These are phyloP conservation scores for Dicyrtoma fusca DNA, from an alignment of 2,888 invertebrate genomes.

Conservation along the genomic window DNA sequence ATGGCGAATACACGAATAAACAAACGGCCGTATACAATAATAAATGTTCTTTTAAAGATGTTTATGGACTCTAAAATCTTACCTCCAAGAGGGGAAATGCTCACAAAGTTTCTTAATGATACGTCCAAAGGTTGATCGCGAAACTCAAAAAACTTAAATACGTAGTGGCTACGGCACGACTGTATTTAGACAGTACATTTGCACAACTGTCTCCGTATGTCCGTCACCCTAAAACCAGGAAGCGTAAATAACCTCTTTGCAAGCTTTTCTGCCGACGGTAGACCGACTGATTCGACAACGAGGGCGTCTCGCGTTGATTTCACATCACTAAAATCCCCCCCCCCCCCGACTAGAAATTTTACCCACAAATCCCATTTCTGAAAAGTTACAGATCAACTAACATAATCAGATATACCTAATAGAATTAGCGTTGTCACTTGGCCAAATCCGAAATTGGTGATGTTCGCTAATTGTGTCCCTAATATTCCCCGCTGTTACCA, in stretches of 20 bases:
- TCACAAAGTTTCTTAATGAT: constrained; percentile 90
- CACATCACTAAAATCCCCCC: constrained; percentile 55
- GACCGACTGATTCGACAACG: constrained; percentile 77
- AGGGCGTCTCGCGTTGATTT: constrained; percentile 54
- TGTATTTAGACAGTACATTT: constrained; percentile 99
- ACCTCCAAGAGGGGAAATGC: constrained; percentile 55
- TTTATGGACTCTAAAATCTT: constrained; percentile 4
- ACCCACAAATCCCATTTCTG: constrained; percentile 28
- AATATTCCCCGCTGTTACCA: too few species aligned
- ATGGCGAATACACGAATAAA: neutral
- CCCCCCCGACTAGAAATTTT: constrained; percentile 45
- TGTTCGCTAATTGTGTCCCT: too few species aligned
- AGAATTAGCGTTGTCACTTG: too few species aligned
- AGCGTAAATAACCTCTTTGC: constrained; percentile 83
- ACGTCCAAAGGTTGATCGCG: constrained; percentile 85
- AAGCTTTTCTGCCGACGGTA: constrained; percentile 90
- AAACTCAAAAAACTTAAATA: constrained; percentile 94
- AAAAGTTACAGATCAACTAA: too few species aligned
- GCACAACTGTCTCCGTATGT: constrained; percentile 94
- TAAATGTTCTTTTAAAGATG: too few species aligned
- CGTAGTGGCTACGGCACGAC: constrained; percentile 93
- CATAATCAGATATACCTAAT: too few species aligned
- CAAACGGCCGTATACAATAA: neutral
- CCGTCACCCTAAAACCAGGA: constrained; percentile 96
- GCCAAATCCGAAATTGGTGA: too few species aligned